Base-by-base conservation (phyloP, 2,888 invertebrate genomes). In the Philonicus albiceps region DNA sequence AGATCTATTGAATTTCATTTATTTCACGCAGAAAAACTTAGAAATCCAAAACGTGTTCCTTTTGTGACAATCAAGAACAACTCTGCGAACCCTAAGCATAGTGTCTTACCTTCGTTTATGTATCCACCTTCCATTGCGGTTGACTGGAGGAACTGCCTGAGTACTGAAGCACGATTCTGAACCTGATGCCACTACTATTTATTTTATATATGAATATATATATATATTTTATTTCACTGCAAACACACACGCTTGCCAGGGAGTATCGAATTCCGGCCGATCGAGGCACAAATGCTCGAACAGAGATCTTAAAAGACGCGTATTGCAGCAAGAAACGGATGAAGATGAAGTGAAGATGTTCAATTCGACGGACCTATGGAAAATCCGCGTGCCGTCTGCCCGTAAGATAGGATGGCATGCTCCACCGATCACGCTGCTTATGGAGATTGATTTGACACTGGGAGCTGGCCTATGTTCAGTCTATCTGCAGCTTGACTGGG, bases 401-500 rank as follows among this genome's bases (percentile, higher is more conserved):
- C 16, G n/a, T 16, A 30, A n/a, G 80, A 43, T 43, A 16, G 80
- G 53, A 53, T 53, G 30, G 16, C 49, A 31, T 31, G 40, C 55
- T 64, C 83, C 31, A 37, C 31, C 72, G 83, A 83, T 83, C 83
- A 34, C 81, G 86, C 37, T 83, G 81, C 76, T 86, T 83, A 72
- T 87, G 86, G 43, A 75, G 87, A 87, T 87, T 87, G 86, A 87
- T 87, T 80, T 87, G 87, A 87, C 87, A 86, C 86, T 86, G 85
- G 85, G 78, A 86, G 86, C 53, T 27, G 49, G 49, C 49, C 49
- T 49, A 49, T 40, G 40, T 13, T 40, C 8, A 3, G 3, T 49
- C 49, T n/a, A 78, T 73, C 75, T 75, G 81, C 31, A 19, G 37
- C 11, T 34, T 3, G 53, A 30, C 55, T 19, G n/a, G 72, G 27